Base-by-base conservation (phyloP, 2,113 vertebrate species). In the Cromileptes altivelis region DNA sequence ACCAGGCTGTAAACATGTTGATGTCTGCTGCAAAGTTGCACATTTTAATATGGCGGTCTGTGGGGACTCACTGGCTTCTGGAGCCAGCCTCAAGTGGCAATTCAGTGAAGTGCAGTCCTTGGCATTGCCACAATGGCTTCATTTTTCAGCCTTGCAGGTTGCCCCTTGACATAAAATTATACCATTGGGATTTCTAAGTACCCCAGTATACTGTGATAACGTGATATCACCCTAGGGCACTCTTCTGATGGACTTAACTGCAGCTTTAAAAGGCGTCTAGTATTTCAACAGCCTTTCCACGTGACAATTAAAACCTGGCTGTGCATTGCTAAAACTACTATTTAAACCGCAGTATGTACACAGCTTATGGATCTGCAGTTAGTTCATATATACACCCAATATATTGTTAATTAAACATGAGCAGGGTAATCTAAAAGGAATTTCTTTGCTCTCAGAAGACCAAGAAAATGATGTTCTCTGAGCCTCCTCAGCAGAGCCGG, bases 361-460 rank as follows among this genome's bases (percentile, higher is more conserved):
- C 50, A 81, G 21, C 33, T 61, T 53, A 42, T 19, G 70, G n/a
- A 63, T 40, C 9, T 25, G 33, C 64, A 64, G 25, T 14, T 25
- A 33, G 37, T 15, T 80, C 21, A 56, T 25, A 69, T n/a, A 47
- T 15, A 64, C 53, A 42, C 49, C 30, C 30, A 49, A 76, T 40
- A 69, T 27, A 68, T 50, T 71, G 47, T 76, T 84, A 68, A 87
- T 88, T 77, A 86, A 92, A 89, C 40, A 82, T 61, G 25, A 85
- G 72, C 13, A 57, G 17, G 18, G 45, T 53, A 70, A 84, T 74
- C 37, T 64, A 30, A 73, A 80, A 75, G 33, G 45, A 72, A 82
- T 61, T 53, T 13, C 19, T 12, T 75, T 80, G 74, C 79, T 82
- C 86, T 89, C 62, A 70, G 58, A 85, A 76, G 68, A 65, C 40